Conservation (phyloP, 2,797 vertebrate genomes). For the Graptemys geographica region DNA sequence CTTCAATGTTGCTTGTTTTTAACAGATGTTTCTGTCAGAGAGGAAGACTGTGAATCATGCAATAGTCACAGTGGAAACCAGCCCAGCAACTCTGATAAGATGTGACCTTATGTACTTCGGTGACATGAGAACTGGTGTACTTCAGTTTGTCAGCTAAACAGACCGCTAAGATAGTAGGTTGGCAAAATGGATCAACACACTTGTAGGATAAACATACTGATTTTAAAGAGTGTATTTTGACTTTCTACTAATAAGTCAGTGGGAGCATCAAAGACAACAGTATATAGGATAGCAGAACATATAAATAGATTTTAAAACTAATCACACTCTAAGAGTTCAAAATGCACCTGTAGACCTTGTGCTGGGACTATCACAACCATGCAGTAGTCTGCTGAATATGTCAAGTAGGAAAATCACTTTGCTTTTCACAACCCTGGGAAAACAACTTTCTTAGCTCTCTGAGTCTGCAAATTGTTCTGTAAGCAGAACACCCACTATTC, state of each 20-base stretch:
- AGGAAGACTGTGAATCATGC: neutral
- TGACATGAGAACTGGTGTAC: neutral
- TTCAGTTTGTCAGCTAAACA: neutral
- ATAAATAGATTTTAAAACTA: neutral
- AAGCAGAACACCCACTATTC: neutral
- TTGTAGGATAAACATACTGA: neutral
- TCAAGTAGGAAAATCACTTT: neutral
- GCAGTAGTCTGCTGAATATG: neutral
- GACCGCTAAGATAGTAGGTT: neutral
- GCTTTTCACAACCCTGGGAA: neutral
- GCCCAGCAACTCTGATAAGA: neutral
- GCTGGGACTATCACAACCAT: fast-evolving
- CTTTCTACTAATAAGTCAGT: neutral
- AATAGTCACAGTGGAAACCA: neutral
- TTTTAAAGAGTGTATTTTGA: neutral
- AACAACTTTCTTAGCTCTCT: neutral
- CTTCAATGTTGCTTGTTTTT: neutral
- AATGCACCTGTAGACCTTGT: neutral
- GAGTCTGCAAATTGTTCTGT: neutral
- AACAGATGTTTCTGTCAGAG: neutral
- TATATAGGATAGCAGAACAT: neutral
- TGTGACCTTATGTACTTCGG: neutral
- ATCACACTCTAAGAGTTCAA: neutral
- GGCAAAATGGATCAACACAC: neutral
- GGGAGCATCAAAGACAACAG: neutral